Conservation (phyloP, 64 coral and sea anemone species). For the Montipora capricornis region DNA sequence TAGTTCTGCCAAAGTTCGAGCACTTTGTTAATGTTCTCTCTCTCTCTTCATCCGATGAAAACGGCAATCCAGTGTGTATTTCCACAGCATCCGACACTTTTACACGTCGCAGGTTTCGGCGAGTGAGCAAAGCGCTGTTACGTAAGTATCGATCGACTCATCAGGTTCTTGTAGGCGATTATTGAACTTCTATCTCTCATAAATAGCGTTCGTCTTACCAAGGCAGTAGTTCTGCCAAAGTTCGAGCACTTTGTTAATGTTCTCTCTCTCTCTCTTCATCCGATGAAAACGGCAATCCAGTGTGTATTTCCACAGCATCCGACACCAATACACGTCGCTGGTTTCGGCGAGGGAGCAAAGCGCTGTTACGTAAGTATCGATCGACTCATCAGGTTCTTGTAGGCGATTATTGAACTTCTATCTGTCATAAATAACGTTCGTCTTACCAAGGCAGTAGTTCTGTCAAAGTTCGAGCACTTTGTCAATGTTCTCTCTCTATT, state of each 20-base stretch:
- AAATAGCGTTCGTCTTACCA: neutral
- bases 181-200: slow-evolving; percentile 6
- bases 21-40: neutral
- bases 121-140: slow-evolving; percentile 28
- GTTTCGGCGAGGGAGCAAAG: slow-evolving; percentile 33
- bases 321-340: too few relatives aligned
- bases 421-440: neutral
- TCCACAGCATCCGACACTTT: neutral
- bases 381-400: neutral
- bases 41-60: neutral
- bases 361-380: slow-evolving; percentile 4
- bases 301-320: neutral
- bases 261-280: neutral
- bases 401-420: neutral
- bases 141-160: neutral
- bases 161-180: neutral
- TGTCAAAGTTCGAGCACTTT: neutral
- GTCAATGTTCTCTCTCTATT: neutral
- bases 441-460: neutral
- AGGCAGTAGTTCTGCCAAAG: neutral
- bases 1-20: neutral
- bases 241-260: neutral
- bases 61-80: neutral
- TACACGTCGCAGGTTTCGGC: too few relatives aligned
- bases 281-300: neutral